Percentiles rank a stretch among this genome's conserved stretches.
These are phyloP conservation scores for Zaprionus ornatus DNA, from an alignment of 1,140 invertebrate genomes.

Conservation along the genomic window DNA sequence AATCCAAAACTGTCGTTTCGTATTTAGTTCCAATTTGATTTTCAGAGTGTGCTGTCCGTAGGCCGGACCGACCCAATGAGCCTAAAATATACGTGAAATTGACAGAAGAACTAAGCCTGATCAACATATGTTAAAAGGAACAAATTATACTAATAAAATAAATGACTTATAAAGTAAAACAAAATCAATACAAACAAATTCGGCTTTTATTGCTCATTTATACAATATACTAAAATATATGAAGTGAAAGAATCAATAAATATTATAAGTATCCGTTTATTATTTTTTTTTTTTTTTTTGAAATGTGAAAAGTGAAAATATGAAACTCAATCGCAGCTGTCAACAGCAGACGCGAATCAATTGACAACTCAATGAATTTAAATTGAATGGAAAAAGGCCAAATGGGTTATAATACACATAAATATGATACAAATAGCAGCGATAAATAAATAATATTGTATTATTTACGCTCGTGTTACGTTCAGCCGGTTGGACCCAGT, in stretches of 20 bases:
- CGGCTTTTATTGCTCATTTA: not conserved
- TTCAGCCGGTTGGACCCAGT: slow-evolving; percentile 48
- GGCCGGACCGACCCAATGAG: not conserved
- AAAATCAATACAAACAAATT: no score
- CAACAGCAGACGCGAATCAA: slow-evolving; percentile 9
- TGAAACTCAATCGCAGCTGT: slow-evolving; percentile 17
- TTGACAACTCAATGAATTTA: slow-evolving; percentile 18
- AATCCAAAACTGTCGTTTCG: not conserved
- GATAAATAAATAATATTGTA: slow-evolving; percentile 44
- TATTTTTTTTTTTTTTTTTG: no score
- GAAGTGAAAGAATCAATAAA: slow-evolving; percentile 3
- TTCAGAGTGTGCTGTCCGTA: slow-evolving; percentile 14
- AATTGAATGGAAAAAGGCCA: slow-evolving; percentile 6
- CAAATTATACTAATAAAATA: not conserved
- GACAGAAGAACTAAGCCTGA: not conserved
- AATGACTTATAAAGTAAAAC: no score
- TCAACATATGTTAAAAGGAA: not conserved
- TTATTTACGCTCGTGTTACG: slow-evolving; percentile 39
- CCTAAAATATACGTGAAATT: not conserved
- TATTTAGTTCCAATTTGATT: slow-evolving; percentile 25
- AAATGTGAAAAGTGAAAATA: slow-evolving; percentile 9
- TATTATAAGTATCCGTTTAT: not conserved
- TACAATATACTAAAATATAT: not conserved
- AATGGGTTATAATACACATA: not conserved
- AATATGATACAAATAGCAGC: not conserved